Evolutionary conservation across 37 sponge, comb jelly and placozoan species (phyloP), one percentile per base, ranked within the genome.

Genomic region (Eunapius fragilis): DNA sequence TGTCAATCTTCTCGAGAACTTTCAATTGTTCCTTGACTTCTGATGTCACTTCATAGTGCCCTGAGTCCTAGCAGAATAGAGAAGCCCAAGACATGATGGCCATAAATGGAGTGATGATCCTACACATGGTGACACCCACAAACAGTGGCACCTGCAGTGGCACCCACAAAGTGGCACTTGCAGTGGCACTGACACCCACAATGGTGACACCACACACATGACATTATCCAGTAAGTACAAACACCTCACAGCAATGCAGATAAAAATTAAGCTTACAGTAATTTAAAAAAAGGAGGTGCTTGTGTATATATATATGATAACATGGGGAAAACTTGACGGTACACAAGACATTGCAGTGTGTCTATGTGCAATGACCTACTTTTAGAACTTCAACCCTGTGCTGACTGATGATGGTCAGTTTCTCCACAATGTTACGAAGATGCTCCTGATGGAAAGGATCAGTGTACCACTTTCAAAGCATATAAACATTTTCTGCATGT

Each of bases 1-100:
- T 80, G 69, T 95, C 96, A 36, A 95, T 90, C 23, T 84, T 41
- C 78, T 95, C 96, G 34, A 95, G 80, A 19, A 92, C 78, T 50
- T 89, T 85, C 67, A 95, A 81, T 80, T 92, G 93, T 38, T 77
- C 83, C 27, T 90, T 79, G 25, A 84, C 82, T 50, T 92, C 82
- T 3, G 83, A 80, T 34, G n/a, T 38, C 34, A 88, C 50, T 67
- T 79, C 81, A 35, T 91, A 90, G 37, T 81, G 69, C 12, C 5
- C 71, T 14, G 87, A 78, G 75, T 95, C 96, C 96, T 95, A 78
- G 58, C 72, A 84, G n/a, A n/a, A 30, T 25, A 31, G 24, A 89
- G 12, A 77, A 2, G 31, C n/a, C n/a, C 13, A 80, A 12, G 14
- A 11, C 73, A 72, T 0, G 25, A 72, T 72, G 58, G 14, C 58